Evolutionary conservation across 2,797 vertebrate genomes (phyloP), one percentile per base, ranked within the genome.

Genomic region (Smutsia gigantea): DNA sequence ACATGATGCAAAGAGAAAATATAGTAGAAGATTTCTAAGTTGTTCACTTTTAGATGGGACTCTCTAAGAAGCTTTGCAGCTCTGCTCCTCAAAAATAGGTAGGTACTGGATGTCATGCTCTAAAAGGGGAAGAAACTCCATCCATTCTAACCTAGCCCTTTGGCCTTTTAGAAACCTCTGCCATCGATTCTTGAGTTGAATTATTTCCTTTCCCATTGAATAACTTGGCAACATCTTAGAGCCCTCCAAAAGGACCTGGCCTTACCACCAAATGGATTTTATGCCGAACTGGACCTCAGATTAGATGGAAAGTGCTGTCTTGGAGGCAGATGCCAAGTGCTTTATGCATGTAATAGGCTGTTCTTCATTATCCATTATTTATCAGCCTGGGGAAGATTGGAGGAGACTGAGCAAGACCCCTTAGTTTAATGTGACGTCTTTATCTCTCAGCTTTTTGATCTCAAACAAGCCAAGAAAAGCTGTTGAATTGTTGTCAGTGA

Each of bases 301-400:
- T 98, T 94, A 96, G 92, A 97, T 95, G 71, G 97, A 95, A 98
- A 97, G 93, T 88, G 87, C 87, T 95, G 79, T 97, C 96, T 95
- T 95, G 77, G 27, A 95, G 87, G 87, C 83, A 78, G 85, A 95
- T 91, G 94, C 97, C 98, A 96, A 98, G 95, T 92, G 75, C 91
- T 97, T 98, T 97, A 95, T 98, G 98, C 95, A 92, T 83, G 64
- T 97, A 97, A 97, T 75, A 91, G 85, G 49, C 92, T 49, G 82
- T 97, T 98, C 97, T 96, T 95, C 79, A 74, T 39, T 93, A 97
- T 99, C 90, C 97, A 98, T 98, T 98, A 98, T 98, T 98, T 98
- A 98, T 97, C 97, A 97, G 96, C 71, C 94, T 93, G 59, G 88
- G 96, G 83, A 98, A 98, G 94, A 93, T 29, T 37, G 92, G 82